Base-by-base conservation (phyloP, 1,140 invertebrate species). In the Diabrotica undecimpunctata region DNA sequence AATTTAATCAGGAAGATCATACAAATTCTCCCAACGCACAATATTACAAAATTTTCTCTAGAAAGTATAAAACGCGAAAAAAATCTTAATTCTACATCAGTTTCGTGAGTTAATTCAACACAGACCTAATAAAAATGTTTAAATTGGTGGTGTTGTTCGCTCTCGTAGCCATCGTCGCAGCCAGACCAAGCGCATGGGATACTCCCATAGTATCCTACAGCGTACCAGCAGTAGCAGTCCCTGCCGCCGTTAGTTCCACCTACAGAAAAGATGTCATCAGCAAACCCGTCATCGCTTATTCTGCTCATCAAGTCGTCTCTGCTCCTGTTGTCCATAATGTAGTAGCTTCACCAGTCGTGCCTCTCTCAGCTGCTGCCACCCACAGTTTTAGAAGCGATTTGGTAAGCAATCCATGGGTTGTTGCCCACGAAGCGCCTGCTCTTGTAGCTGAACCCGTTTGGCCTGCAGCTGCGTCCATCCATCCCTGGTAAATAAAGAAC, bases 81-180 rank as follows among this genome's bases (percentile, higher is more conserved):
- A 25, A 25, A 25, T 25, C 25, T 2, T 25, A 25, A 25, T 25
- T 25, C 25, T 25, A 2, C 25, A 25, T 25, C 25, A 25, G 25
- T 25, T 25, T 25, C 25, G 25, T 25, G 25, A 25, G 25, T 25
- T 25, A 25, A 25, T 25, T 25, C 57, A 70, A 69, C 69, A 72
- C 69, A 71, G 69, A 72, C 71, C 69, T 71, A 61, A 11, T 51
- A 41, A 70, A 68, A 66, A 72, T 72, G 71, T 71, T 72, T 64
- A 72, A 69, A 71, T 67, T 72, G 69, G 71, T 72, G 69, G 71
- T 72, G 69, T 71, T 72, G 72, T 73, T 58, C 57, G 70, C 66
- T 68, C 66, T 73, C 58, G 65, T 70, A n/a, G 72, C 70, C 66
- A 12, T 66, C 37, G 66, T 61, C 36, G 60, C 65, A 36, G 70